phyloP scores from a whole-genome alignment of 2,113 vertebrate species.

The Saimiri boliviensis region DNA sequence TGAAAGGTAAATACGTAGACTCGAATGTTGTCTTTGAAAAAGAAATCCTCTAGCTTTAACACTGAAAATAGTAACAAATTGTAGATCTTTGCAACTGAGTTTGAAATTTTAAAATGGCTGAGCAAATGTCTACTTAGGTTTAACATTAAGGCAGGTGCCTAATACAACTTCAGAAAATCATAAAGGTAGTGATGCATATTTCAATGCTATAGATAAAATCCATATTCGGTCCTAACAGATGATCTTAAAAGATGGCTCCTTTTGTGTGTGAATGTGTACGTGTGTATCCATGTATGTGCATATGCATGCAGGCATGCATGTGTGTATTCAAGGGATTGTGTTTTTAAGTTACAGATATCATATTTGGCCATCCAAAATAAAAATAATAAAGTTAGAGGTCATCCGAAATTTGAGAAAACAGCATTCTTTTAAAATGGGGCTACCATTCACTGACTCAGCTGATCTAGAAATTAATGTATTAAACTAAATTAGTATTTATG shows the following conservation, averaged over 20 bases:
- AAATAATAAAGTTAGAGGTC: not conserved
- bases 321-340: not conserved
- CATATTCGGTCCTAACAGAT: not conserved
- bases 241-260: not conserved
- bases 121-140: not conserved
- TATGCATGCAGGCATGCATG: not conserved
- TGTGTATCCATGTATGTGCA: no score
- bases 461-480: not conserved
- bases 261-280: not conserved
- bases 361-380: not conserved
- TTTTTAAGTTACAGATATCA: not conserved
- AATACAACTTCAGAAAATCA: not conserved
- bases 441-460: not conserved
- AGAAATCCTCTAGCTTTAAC: not conserved
- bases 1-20: slow-evolving; percentile 36
- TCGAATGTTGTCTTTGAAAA: slow-evolving; percentile 31
- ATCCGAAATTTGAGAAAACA: not conserved
- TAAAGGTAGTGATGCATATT: not conserved
- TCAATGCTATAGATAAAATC: not conserved
- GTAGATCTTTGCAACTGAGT: slow-evolving; percentile 10
- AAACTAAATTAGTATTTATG: not conserved
- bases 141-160: not conserved
- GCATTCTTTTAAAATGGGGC: not conserved
- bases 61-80: not conserved
- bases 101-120: not conserved